Evolutionary conservation across 2,888 invertebrate genomes (phyloP).

Genomic region (Catocala sponsa): DNA sequence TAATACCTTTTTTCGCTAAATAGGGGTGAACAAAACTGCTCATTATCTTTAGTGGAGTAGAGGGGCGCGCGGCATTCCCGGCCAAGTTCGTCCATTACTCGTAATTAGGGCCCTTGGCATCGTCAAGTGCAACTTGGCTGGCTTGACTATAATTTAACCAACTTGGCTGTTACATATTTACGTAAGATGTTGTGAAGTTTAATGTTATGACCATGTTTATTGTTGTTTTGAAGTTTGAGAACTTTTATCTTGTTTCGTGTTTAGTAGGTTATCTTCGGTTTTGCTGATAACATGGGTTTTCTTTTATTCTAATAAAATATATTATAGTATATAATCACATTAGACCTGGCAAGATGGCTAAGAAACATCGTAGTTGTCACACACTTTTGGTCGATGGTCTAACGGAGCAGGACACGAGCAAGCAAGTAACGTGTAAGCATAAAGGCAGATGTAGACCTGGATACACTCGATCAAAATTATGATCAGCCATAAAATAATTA

Average conservation of each 20-base stretch:
- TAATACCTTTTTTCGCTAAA: slow-evolving; percentile 13
- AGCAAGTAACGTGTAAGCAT: too few species aligned
- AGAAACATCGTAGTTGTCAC: too few species aligned
- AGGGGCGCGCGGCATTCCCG: slow-evolving; percentile 20
- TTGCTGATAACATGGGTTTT: too few species aligned
- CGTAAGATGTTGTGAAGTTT: slow-evolving; percentile 27
- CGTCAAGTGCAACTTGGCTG: slow-evolving; percentile 18
- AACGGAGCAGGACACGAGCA: too few species aligned
- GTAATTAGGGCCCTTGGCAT: slow-evolving; percentile 43
- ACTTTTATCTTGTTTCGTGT: not conserved
- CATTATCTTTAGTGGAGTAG: slow-evolving; percentile 32
- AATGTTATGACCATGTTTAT: slow-evolving; percentile 9
- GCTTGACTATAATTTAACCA: slow-evolving; percentile 19
- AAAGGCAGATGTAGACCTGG: too few species aligned
- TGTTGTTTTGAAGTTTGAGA: slow-evolving; percentile 5
- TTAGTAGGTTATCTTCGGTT: too few species aligned
- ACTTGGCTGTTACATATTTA: slow-evolving; percentile 32
- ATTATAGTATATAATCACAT: too few species aligned
- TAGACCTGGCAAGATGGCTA: too few species aligned
- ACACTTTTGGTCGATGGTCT: too few species aligned
- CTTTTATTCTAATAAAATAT: too few species aligned
- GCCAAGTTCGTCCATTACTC: slow-evolving; percentile 44
- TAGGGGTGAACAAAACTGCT: slow-evolving; percentile 32
- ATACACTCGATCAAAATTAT: too few species aligned
- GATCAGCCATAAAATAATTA: too few species aligned